These are phyloP conservation scores for Oncorhynchus gorbuscha DNA, from an alignment of 2,113 vertebrate species.

Conservation along the genomic window DNA sequence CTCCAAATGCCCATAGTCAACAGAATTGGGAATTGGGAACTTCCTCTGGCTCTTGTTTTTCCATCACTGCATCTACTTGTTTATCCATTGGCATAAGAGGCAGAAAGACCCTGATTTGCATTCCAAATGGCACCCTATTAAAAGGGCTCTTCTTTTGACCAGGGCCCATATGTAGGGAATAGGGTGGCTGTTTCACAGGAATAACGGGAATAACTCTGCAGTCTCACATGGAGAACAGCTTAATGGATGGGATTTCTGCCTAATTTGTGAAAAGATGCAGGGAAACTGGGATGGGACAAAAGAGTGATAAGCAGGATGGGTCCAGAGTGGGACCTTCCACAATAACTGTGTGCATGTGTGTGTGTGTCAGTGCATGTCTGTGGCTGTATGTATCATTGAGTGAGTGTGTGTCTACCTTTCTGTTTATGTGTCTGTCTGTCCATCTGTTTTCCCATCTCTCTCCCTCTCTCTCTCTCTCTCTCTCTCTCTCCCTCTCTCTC, in stretches of 20 bases:
- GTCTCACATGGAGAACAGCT: slow-evolving; percentile 59
- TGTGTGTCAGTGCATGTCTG: not conserved
- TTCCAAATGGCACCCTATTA: too few relatives aligned
- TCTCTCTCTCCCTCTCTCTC: not conserved
- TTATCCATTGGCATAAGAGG: not conserved
- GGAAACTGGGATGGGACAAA: slow-evolving; percentile 61
- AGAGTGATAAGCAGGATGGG: slow-evolving; percentile 57
- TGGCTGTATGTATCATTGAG: slow-evolving; percentile 21
- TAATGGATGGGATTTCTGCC: slow-evolving; percentile 62
- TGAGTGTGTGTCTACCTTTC: slow-evolving; percentile 19
- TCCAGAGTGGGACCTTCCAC: slow-evolving; percentile 57
- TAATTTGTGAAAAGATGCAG: slow-evolving; percentile 55
- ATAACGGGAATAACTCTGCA: slow-evolving; percentile 24
- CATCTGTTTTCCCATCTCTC: slow-evolving; percentile 14
- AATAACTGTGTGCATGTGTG: slow-evolving; percentile 47
- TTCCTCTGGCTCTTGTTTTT: not conserved
- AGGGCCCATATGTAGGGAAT: too few relatives aligned
- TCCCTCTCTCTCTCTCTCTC: not conserved
- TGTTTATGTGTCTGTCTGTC: not conserved
- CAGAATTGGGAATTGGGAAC: not conserved
- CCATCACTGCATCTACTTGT: not conserved
- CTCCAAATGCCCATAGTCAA: not conserved
- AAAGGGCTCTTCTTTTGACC: too few relatives aligned
- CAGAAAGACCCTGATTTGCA: not conserved
- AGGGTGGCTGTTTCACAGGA: slow-evolving; percentile 32